phyloP scores from a whole-genome alignment of 2,113 vertebrate species.

The Dolichallabes microphthalmus region DNA sequence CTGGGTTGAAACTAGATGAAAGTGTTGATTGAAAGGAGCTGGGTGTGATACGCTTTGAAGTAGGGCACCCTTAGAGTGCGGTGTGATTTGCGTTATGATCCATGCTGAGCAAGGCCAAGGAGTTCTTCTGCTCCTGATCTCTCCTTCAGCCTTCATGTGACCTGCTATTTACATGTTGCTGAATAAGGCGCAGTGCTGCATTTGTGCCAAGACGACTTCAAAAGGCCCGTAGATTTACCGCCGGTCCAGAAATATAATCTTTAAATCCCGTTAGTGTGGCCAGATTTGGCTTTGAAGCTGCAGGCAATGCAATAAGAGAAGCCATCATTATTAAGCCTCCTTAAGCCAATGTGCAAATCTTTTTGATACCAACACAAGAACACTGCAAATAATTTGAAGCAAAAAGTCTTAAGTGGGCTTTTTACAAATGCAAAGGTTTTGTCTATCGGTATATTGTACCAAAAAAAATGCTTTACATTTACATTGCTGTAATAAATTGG shows the following conservation, averaged over 20 bases:
- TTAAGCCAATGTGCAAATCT: slow-evolving; percentile 17
- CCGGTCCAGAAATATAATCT: slow-evolving; percentile 46
- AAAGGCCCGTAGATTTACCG: slow-evolving; percentile 42
- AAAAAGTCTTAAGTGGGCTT: background rate
- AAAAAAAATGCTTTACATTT: background rate
- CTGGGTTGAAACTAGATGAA: slow-evolving; percentile 21
- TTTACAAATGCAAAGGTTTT: background rate
- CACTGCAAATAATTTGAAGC: background rate
- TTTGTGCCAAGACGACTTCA: slow-evolving; percentile 51
- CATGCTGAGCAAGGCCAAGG: slow-evolving; percentile 36
- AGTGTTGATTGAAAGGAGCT: slow-evolving; percentile 31
- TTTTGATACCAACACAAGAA: background rate
- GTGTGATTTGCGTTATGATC: slow-evolving; percentile 12
- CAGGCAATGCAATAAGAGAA: slow-evolving; percentile 1
- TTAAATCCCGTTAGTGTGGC: slow-evolving; percentile 49
- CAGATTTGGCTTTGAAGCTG: slow-evolving; percentile 42
- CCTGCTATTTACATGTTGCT: slow-evolving; percentile 52
- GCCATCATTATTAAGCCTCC: slow-evolving; percentile 35
- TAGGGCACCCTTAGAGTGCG: slow-evolving; percentile 2
- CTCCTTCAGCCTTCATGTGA: slow-evolving; percentile 32
- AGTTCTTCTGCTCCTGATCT: slow-evolving; percentile 29
- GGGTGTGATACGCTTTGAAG: slow-evolving; percentile 24
- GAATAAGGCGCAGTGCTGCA: slow-evolving; percentile 41
- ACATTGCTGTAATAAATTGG: background rate
- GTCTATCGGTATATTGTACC: background rate